A percentile compares a stretch with the other conserved stretches of the same genome.
Conservation (phyloP, 1,140 invertebrate species). For the Lycorma delicatula region DNA sequence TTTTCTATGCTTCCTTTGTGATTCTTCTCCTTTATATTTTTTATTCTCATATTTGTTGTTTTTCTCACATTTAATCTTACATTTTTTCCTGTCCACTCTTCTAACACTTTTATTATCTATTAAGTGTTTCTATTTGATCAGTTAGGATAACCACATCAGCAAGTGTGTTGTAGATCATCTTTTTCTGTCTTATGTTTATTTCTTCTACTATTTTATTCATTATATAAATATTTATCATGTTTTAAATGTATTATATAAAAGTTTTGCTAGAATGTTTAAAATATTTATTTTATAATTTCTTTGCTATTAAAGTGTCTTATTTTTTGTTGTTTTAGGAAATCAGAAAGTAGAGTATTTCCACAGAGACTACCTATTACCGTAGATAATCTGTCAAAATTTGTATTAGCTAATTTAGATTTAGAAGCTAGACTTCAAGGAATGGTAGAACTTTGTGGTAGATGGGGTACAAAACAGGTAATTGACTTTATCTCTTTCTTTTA, state of each 20-base stretch:
- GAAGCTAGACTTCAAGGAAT: slow-evolving; percentile 22
- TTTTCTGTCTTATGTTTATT: too few species aligned
- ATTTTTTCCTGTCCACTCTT: too few species aligned
- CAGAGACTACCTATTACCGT: slow-evolving; percentile 49
- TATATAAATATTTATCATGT: background rate
- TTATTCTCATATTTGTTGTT: too few species aligned
- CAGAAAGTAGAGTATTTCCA: slow-evolving; percentile 63
- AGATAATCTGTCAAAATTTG: slow-evolving; percentile 60
- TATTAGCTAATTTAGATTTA: slow-evolving; percentile 52
- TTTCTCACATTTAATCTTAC: too few species aligned
- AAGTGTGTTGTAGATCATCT: too few species aligned
- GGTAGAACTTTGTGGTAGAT: slow-evolving; percentile 23
- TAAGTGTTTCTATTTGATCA: too few species aligned
- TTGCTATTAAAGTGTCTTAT: slow-evolving; percentile 7
- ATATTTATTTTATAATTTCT: background rate
- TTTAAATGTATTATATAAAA: background rate
- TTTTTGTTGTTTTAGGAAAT: slow-evolving; percentile 46
- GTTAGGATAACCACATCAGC: too few species aligned
- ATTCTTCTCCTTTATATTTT: too few species aligned
- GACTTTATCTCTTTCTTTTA: background rate
- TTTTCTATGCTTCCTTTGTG: too few species aligned
- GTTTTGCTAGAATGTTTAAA: background rate
- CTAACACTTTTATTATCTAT: too few species aligned
- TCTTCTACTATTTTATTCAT: background rate
- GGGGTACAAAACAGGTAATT: slow-evolving; percentile 22